Percentiles rank a stretch among this genome's conserved stretches.
These are phyloP conservation scores for Elachura formosa DNA, from an alignment of 2,113 vertebrate species.

Conservation along the genomic window DNA sequence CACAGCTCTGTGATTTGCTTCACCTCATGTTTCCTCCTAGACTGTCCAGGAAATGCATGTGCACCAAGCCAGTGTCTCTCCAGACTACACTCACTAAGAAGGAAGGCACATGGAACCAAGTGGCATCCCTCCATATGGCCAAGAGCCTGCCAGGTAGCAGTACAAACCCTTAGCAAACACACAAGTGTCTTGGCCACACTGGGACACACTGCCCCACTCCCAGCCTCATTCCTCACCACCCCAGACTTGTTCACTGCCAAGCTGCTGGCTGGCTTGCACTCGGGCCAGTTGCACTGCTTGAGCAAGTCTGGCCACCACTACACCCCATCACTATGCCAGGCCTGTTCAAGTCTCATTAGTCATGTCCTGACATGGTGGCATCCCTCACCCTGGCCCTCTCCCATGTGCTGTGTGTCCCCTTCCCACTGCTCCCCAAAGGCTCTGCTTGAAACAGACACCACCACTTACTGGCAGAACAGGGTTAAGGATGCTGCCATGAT, in stretches of 20 bases:
- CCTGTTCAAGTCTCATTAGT: not conserved
- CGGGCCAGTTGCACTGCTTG: rapidly evolving
- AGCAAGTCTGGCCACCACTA: rapidly evolving
- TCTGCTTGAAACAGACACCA: rapidly evolving
- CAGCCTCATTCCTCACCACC: rapidly evolving
- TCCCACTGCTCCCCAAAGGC: not conserved
- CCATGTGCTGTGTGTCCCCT: rapidly evolving
- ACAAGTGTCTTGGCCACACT: too few species aligned
- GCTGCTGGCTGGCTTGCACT: rapidly evolving
- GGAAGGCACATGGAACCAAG: not conserved
- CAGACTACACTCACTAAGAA: not conserved
- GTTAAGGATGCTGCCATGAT: not conserved
- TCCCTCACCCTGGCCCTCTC: rapidly evolving
- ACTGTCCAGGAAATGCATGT: rapidly evolving
- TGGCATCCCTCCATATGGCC: not conserved
- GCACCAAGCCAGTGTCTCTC: not conserved
- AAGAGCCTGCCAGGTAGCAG: rapidly evolving
- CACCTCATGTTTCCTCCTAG: not conserved
- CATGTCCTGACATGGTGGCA: not conserved
- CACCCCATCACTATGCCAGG: rapidly evolving
- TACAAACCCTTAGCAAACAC: not conserved
- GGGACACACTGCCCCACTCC: rapidly evolving
- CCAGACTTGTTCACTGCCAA: rapidly evolving
- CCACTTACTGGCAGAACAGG: not conserved
- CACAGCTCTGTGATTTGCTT: not conserved